These are phyloP conservation scores for Rotaria magnacalcarata DNA, from an alignment of 2,888 invertebrate species.

Conservation along the genomic window DNA sequence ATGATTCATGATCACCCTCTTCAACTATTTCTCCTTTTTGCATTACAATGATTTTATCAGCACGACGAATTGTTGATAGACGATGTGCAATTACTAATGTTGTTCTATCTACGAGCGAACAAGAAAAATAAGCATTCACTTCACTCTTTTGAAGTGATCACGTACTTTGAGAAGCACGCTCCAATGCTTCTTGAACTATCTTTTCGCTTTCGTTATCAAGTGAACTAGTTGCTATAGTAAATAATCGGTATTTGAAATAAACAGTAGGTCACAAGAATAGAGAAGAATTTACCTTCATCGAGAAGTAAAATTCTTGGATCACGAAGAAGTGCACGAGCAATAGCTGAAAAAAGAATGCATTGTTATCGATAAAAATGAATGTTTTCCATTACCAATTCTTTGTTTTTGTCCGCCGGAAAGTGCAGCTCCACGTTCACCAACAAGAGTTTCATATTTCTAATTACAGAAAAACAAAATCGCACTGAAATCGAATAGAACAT, in stretches of 20 bases:
- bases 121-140: too few species aligned
- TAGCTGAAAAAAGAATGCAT: not conserved
- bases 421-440: conserved; percentile 29
- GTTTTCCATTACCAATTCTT: not conserved
- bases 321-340: not conserved
- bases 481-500: too few species aligned
- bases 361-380: not conserved
- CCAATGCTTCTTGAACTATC: conserved; percentile 74
- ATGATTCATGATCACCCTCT: conserved; percentile 49
- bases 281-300: not conserved
- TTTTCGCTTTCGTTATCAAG: conserved; percentile 48
- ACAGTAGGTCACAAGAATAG: too few species aligned
- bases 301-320: conserved; percentile 12
- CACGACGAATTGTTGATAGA: conserved; percentile 74
- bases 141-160: not conserved
- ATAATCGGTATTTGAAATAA: too few species aligned
- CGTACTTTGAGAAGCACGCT: conserved; percentile 48
- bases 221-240: not conserved
- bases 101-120: conserved; percentile 64
- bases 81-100: conserved; percentile 82
- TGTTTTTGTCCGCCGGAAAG: conserved; percentile 35
- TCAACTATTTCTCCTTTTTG: conserved; percentile 54
- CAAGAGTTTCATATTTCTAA: not conserved
- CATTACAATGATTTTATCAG: conserved; percentile 65
- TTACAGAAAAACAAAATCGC: not conserved